Base-by-base conservation (phyloP, 2,797 vertebrate species). In the Coregonus suidteri region DNA sequence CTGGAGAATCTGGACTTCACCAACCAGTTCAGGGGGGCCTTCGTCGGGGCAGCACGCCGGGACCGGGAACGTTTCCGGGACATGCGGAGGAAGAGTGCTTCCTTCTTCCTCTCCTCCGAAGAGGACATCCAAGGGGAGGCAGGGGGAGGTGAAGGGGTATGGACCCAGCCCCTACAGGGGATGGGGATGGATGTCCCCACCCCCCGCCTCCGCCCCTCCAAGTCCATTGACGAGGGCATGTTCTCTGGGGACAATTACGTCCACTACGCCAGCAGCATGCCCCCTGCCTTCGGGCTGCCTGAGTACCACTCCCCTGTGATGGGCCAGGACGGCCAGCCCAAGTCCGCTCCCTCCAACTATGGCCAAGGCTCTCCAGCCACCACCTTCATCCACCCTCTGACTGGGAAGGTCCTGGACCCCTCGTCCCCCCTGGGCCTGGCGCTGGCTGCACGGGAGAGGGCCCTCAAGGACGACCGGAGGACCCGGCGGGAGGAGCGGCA, bases 201-300 rank as follows among this genome's bases (percentile, higher is more conserved):
- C 0, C 94, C 96, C 47, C 94, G 96, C 65, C 93, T 98, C 54
- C 95, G 96, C 20, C 95, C 97, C 37, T 98, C 97, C 62, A 98
- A 98, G 62, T 98, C 97, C 84, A 98, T 98, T 53, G 97, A 98
- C 37, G 97, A 98, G 76, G 96, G 96, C 81, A 96, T 98, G 95
- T 97, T 97, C 92, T 94, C 94, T 71, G 95, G 94, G 25, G 96
- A 97, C 82, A 96, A 93, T 79, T 96, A 95, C 77, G 92, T 95
- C 74, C 93, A 95, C 78, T 94, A 93, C 75, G 91, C 91, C 62
- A 93, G 96, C 84, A 96, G 95, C 91, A 94, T 96, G 94, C 94
- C 95, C 0, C 92, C 94, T 9, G 94, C 95, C 2, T 95, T 95
- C 72, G 94, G 93, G 31, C 86, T 95, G 71, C 94, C 95, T 1